Evolutionary conservation across 1,140 invertebrate species (phyloP), one percentile per base, ranked within the genome.

Genomic region (Ceratoteleas bidentatus): DNA sequence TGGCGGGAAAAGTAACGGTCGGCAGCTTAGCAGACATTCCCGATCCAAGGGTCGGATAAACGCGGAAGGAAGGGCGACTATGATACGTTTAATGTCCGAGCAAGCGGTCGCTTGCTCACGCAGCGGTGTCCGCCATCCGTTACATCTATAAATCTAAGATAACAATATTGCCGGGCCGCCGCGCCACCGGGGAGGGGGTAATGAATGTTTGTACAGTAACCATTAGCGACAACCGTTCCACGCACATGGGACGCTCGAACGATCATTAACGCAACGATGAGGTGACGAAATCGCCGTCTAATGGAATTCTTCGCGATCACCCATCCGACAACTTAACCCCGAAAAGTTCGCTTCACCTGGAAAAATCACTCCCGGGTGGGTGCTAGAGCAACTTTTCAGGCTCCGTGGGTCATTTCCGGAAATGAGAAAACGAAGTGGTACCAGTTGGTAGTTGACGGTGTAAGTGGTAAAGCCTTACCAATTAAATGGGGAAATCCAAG

Each of bases 81-180:
- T 88, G 87, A 88, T 85, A 82, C 86, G 85, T 87, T 89, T 87
- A 88, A 89, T 88, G 87, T 88, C 85, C 87, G 83, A 85, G 80
- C 83, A 83, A 85, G 82, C 81, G 84, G 77, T 76, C 72, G 80
- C 78, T 80, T 85, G 72, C 85, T 88, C 86, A 85, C 86, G 72
- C 87, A 88, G 89, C 88, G 85, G 88, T 90, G 88, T 90, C 86
- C 88, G 87, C 89, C 89, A 90, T 90, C 87, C 89, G 89, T 91
- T 90, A 90, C 89, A 90, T 89, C 90, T 90, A 91, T 91, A 90
- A 91, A 91, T 90, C 88, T 91, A 91, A 91, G 90, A 91, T 90
- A 90, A 90, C 89, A 91, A 90, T 90, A 90, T 89, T 89, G 90
- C 88, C 84, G 78, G 72, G 81, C 81, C 90, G 89, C 87, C 81